Conservation (phyloP, 2,888 invertebrate genomes). For the Drosophila falleni region DNA sequence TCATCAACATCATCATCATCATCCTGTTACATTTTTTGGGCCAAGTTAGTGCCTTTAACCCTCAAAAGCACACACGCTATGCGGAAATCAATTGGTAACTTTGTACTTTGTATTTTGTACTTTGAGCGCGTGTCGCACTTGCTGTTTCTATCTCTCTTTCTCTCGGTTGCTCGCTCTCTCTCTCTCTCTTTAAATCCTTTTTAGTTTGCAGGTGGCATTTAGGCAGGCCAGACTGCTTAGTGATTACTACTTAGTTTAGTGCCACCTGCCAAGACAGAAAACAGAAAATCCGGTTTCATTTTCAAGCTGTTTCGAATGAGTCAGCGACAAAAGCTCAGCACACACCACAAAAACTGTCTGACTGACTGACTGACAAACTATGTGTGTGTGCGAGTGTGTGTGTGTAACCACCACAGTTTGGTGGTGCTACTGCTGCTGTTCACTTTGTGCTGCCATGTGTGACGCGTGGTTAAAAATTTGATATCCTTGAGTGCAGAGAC, state of each 20-base stretch:
- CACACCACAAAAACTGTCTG: not conserved
- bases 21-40: constrained; percentile 1
- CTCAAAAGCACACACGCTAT: constrained; percentile 10
- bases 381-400: not conserved
- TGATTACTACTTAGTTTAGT: constrained; percentile 22
- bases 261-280: constrained; percentile 22
- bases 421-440: constrained; percentile 9
- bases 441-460: constrained; percentile 64
- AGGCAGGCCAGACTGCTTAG: constrained; percentile 12
- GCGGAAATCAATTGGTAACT: constrained; percentile 42
- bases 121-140: constrained; percentile 28
- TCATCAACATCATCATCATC: not conserved
- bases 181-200: constrained; percentile 5
- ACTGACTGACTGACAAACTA: not conserved
- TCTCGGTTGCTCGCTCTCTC: not conserved
- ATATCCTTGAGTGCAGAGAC: constrained; percentile 68
- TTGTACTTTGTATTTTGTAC: constrained; percentile 34
- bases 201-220: constrained; percentile 14
- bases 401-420: constrained; percentile 22
- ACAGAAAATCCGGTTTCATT: constrained; percentile 48
- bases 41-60: constrained; percentile 1
- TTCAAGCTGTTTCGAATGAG: constrained; percentile 35
- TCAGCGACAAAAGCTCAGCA: constrained; percentile 19
- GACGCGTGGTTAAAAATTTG: constrained; percentile 79
- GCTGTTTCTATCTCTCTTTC: not conserved